A percentile compares a stretch with the other conserved stretches of the same genome.
phyloP scores from a whole-genome alignment of 2,888 invertebrate genomes.

The Clanis bilineata region DNA sequence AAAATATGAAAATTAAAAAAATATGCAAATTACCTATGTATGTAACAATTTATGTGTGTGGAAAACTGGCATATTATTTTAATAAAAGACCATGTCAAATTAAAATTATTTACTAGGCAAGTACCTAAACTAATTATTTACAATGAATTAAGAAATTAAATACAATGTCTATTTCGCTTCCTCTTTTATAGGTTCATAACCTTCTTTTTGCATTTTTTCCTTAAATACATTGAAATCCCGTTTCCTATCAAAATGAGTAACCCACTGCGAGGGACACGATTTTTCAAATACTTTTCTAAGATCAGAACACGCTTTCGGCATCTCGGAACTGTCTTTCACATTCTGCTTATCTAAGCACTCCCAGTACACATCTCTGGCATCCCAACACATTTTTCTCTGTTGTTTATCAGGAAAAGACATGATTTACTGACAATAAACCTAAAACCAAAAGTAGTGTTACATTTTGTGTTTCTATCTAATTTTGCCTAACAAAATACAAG shows the following conservation, averaged over 20 bases:
- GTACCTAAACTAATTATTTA: conserved; percentile 63
- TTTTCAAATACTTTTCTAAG: conserved; percentile 88
- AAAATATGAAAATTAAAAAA: neutral
- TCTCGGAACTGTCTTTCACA: conserved; percentile 81
- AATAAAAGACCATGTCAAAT: conserved; percentile 56
- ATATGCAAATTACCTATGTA: neutral
- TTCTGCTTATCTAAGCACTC: conserved; percentile 90
- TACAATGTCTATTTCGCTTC: conserved; percentile 27
- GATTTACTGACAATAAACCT: conserved; percentile 51
- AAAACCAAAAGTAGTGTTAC: conserved; percentile 51
- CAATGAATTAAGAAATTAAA: conserved; percentile 49
- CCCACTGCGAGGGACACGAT: conserved; percentile 93
- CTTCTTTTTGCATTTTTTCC: conserved; percentile 91
- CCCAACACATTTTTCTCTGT: conserved; percentile 92
- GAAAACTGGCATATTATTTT: conserved; percentile 17
- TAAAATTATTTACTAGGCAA: conserved; percentile 66
- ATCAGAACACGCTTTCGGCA: conserved; percentile 84
- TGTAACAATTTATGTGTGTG: neutral
- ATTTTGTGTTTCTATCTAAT: conserved; percentile 19
- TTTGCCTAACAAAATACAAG: neutral
- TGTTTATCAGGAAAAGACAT: conserved; percentile 93
- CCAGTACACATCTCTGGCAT: conserved; percentile 93
- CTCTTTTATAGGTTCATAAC: conserved; percentile 89
- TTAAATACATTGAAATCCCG: conserved; percentile 94
- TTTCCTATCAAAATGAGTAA: conserved; percentile 96